Percentiles rank a stretch among this genome's conserved stretches.
Evolutionary conservation across 2,888 invertebrate species (phyloP).

Genomic region (Achlya flavicornis): DNA sequence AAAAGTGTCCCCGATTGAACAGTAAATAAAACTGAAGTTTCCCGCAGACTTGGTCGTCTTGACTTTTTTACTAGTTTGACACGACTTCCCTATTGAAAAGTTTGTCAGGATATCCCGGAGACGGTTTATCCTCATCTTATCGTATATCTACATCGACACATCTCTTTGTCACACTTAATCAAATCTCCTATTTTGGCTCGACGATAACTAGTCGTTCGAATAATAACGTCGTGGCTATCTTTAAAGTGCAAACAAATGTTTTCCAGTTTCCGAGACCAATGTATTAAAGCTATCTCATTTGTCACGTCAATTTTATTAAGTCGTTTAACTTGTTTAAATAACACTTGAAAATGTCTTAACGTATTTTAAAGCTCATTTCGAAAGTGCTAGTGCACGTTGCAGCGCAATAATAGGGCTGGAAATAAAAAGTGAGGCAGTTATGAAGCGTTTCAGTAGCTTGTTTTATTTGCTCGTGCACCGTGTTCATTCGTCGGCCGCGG

Average conservation of each 20-base stretch:
- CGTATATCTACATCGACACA: not conserved
- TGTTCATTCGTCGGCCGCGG: slow-evolving; percentile 21
- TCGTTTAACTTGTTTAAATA: slow-evolving; percentile 2
- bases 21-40: slow-evolving; percentile 11
- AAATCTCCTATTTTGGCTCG: not conserved
- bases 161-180: not conserved
- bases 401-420: slow-evolving; percentile 45
- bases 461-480: slow-evolving; percentile 47
- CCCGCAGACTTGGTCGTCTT: slow-evolving; percentile 9
- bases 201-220: not conserved
- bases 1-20: slow-evolving; percentile 1
- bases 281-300: slow-evolving; percentile 3
- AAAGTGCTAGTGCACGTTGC: slow-evolving; percentile 35
- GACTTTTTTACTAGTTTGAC: slow-evolving; percentile 13
- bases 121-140: not conserved
- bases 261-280: slow-evolving; percentile 1
- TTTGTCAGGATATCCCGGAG: slow-evolving; percentile 3
- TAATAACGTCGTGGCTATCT: not conserved
- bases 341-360: slow-evolving; percentile 36
- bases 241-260: slow-evolving; percentile 8
- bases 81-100: slow-evolving; percentile 13
- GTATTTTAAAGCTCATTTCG: slow-evolving; percentile 39
- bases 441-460: slow-evolving; percentile 47
- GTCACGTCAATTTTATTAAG: slow-evolving; percentile 13
- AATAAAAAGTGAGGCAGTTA: slow-evolving; percentile 54